Evolutionary conservation across 30 jellyfish, hydroid and myxozoan genomes (phyloP).

Genomic region (Aurelia aurita complex sp. Pacific): DNA sequence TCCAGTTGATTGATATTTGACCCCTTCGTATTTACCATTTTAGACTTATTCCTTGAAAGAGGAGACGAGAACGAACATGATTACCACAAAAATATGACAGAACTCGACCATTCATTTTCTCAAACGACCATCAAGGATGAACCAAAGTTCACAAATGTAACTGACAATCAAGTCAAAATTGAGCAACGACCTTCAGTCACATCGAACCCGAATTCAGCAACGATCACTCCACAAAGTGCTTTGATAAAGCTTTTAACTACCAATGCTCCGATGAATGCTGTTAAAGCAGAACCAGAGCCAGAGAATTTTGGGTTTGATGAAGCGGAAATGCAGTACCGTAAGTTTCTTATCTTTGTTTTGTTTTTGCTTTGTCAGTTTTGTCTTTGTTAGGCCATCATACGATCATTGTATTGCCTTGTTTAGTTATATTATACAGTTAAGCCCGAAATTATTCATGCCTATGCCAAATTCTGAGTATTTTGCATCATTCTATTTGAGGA

Average conservation of each 20-base stretch:
- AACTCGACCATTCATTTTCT: constrained; percentile 44
- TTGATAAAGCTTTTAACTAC: constrained; percentile 28
- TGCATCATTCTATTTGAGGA: no score
- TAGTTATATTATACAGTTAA: no score
- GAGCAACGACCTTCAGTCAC: neutral
- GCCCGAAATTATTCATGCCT: no score
- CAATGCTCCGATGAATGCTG: neutral
- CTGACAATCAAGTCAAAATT: neutral
- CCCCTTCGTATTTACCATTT: neutral
- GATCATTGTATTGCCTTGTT: no score
- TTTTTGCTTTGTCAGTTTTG: neutral
- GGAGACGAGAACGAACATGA: constrained; percentile 51
- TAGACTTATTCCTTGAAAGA: constrained; percentile 22
- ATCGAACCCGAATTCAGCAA: neutral
- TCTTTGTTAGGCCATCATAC: neutral
- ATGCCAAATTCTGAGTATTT: no score
- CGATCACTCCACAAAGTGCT: constrained; percentile 32
- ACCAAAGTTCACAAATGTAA: constrained; percentile 5
- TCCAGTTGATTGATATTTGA: no score
- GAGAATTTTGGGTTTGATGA: constrained; percentile 2
- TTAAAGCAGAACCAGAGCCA: constrained; percentile 8
- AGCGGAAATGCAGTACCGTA: constrained; percentile 30
- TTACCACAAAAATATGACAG: constrained; percentile 39
- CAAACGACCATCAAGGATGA: constrained; percentile 68
- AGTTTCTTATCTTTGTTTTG: neutral